Conservation (phyloP, 2,797 vertebrate species). For the Aselliscus stoliczkanus region DNA sequence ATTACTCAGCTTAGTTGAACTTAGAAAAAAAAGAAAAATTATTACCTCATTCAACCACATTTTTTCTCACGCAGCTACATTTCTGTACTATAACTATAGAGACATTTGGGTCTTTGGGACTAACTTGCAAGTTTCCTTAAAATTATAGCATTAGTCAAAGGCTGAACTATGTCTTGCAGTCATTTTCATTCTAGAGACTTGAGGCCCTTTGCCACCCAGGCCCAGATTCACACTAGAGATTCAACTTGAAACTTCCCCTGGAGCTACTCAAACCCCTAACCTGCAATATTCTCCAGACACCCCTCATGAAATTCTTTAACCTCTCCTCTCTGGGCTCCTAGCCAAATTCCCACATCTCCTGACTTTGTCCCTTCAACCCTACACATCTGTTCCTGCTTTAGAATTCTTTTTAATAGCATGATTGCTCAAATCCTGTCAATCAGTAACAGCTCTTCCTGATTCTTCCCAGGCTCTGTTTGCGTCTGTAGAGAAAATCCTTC, state of each 20-base stretch:
- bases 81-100: neutral
- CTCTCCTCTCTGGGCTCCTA: conserved; percentile 34
- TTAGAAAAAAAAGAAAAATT: neutral
- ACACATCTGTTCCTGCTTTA: conserved; percentile 65
- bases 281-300: neutral
- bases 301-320: conserved; percentile 9
- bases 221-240: neutral
- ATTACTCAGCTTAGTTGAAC: neutral
- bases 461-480: conserved; percentile 38
- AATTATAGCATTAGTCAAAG: conserved; percentile 26
- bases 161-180: neutral
- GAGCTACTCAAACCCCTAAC: conserved; percentile 16
- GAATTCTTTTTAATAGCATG: conserved; percentile 34
- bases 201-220: neutral
- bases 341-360: conserved; percentile 56
- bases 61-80: conserved; percentile 20
- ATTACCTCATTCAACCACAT: neutral
- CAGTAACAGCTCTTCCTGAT: conserved; percentile 12
- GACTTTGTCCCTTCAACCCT: conserved; percentile 49
- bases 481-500: conserved; percentile 16
- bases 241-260: neutral
- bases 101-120: neutral
- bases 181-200: neutral
- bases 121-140: conserved; percentile 2
- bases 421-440: conserved; percentile 36